These are phyloP conservation scores for Plectrocnemia conspersa DNA, from an alignment of 1,140 invertebrate genomes.

Conservation along the genomic window DNA sequence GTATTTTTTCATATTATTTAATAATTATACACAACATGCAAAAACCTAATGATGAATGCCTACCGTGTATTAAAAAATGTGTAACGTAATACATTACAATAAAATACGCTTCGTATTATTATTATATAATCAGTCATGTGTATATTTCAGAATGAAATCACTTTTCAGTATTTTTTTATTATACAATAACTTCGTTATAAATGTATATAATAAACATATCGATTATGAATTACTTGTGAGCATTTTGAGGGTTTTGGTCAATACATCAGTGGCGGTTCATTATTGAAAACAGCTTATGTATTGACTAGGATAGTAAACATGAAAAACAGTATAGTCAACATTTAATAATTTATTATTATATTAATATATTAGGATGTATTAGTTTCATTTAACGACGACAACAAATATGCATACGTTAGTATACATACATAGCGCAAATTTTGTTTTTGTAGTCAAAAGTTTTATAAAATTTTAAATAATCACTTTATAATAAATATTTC, in stretches of 20 bases:
- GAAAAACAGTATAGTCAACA: constrained; percentile 15
- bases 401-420: too few relatives aligned
- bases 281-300: neutral
- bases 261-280: neutral
- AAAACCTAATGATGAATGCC: too few relatives aligned
- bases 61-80: constrained; percentile 34
- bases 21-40: too few relatives aligned
- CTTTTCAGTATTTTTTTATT: too few relatives aligned
- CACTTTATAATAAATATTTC: too few relatives aligned
- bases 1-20: too few relatives aligned
- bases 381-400: too few relatives aligned
- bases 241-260: constrained; percentile 9
- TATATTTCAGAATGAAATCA: constrained; percentile 30
- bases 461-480: too few relatives aligned
- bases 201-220: neutral
- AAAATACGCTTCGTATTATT: constrained; percentile 24
- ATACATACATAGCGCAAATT: too few relatives aligned
- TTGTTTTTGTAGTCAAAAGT: too few relatives aligned
- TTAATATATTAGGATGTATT: constrained; percentile 7
- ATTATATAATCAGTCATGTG: constrained; percentile 33
- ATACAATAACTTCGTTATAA: too few relatives aligned
- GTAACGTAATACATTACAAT: constrained; percentile 32
- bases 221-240: constrained; percentile 11
- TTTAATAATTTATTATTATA: too few relatives aligned
- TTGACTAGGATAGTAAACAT: neutral